phyloP scores from a whole-genome alignment of 2,113 vertebrate genomes.

The Penelope pileata region DNA sequence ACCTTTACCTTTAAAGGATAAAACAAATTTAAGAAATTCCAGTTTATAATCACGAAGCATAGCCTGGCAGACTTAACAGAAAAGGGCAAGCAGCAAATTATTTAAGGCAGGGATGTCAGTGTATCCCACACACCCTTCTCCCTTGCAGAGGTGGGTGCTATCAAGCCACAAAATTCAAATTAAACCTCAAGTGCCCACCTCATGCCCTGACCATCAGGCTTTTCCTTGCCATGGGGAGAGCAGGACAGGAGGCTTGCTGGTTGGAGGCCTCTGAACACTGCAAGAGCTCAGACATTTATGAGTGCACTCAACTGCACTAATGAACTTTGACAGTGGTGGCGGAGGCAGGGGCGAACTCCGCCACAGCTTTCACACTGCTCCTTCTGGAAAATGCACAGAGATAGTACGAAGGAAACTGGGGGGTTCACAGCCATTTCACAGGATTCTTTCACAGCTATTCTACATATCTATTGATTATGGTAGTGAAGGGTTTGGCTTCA shows the following conservation, averaged over 20 bases:
- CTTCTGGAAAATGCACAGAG: neutral
- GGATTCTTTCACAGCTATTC: neutral
- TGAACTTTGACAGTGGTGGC: neutral
- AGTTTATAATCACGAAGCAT: conserved; percentile 2
- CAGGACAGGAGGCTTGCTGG: neutral
- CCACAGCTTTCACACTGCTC: neutral
- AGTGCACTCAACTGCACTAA: conserved; percentile 23
- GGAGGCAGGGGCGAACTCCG: neutral
- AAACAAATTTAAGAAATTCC: conserved; percentile 38
- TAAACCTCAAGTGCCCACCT: neutral
- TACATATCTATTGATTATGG: neutral
- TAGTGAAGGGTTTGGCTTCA: neutral
- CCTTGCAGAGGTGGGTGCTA: conserved; percentile 12
- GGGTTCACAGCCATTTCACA: neutral
- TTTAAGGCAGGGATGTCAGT: neutral
- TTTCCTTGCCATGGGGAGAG: neutral
- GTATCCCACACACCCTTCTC: neutral
- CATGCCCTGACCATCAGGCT: neutral
- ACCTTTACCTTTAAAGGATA: conserved; percentile 38
- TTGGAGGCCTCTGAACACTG: conserved; percentile 11
- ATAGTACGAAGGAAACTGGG: neutral
- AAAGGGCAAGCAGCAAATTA: conserved; percentile 52
- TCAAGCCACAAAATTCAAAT: neutral
- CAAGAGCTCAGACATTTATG: conserved; percentile 12
- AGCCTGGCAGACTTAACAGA: conserved; percentile 48